Conservation (phyloP, 2,113 vertebrate genomes). For the Canis aureus region DNA sequence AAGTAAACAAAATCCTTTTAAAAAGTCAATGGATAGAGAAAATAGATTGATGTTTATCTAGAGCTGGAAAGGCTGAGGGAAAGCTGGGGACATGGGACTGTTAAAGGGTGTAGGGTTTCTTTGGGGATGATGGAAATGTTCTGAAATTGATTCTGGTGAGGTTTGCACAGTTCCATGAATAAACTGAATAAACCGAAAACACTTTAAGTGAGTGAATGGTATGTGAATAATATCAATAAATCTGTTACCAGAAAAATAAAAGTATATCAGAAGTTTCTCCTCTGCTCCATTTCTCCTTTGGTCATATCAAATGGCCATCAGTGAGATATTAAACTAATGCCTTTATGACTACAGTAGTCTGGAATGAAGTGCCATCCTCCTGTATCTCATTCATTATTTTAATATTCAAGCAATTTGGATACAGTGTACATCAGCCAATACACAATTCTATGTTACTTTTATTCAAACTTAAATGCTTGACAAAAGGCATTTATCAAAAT, state of each 20-base stretch:
- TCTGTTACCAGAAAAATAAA: not conserved
- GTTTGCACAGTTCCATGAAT: not conserved
- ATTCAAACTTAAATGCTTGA: slow-evolving; percentile 46
- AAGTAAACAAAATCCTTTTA: not conserved
- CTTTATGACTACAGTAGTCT: not conserved
- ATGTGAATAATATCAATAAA: slow-evolving; percentile 2
- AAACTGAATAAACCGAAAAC: not conserved
- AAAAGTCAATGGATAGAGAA: not conserved
- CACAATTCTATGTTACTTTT: slow-evolving; percentile 44
- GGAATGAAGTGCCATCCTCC: not conserved
- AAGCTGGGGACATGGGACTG: not conserved
- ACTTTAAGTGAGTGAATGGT: not conserved
- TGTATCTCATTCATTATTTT: slow-evolving; percentile 5
- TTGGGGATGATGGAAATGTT: not conserved
- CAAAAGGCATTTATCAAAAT: slow-evolving; percentile 28
- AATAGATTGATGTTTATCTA: not conserved
- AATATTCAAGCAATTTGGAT: slow-evolving; percentile 32
- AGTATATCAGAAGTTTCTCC: not conserved
- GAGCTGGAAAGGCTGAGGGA: not conserved
- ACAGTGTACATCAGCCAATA: not conserved
- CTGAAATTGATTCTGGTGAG: not conserved
- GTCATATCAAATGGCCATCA: not conserved
- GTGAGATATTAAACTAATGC: not conserved
- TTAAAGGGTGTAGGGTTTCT: not conserved
- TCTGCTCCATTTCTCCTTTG: not conserved